Conservation (phyloP, 2,888 invertebrate genomes). For the Tortricodes alternella region DNA sequence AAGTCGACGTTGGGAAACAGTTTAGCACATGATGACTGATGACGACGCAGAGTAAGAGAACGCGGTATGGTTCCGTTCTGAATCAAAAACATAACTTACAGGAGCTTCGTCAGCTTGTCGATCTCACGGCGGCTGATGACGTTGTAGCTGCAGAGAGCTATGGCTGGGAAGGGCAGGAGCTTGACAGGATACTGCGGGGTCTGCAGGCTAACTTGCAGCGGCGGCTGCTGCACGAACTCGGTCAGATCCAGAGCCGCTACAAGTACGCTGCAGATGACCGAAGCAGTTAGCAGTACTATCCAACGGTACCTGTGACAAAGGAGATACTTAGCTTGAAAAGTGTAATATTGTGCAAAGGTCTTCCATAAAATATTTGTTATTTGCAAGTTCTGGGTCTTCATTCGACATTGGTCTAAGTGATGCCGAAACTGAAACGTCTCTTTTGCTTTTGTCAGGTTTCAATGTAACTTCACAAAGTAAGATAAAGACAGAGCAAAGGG, state of each 20-base stretch:
- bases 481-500: too few species aligned
- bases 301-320: slow-evolving; percentile 33
- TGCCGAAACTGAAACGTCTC: too few species aligned
- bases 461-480: too few species aligned
- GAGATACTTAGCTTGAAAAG: too few species aligned
- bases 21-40: too few species aligned
- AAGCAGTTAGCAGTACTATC: slow-evolving; percentile 17
- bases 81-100: slow-evolving; percentile 53
- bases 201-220: slow-evolving; percentile 50
- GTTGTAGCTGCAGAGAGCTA: slow-evolving; percentile 83
- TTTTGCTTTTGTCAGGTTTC: too few species aligned
- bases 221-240: slow-evolving; percentile 25
- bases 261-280: slow-evolving; percentile 25
- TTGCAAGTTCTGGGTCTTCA: too few species aligned
- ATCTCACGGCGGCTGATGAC: slow-evolving; percentile 64
- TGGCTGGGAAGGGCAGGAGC: slow-evolving; percentile 81
- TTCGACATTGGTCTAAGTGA: too few species aligned
- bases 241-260: slow-evolving; percentile 14
- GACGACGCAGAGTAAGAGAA: too few species aligned
- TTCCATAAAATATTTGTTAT: too few species aligned
- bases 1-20: too few species aligned
- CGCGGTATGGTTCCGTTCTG: not conserved
- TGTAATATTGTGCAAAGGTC: too few species aligned
- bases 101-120: slow-evolving; percentile 46
- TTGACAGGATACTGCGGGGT: slow-evolving; percentile 60